These are phyloP conservation scores for Crocidura indochinensis DNA, from an alignment of 2,797 vertebrate species.

Conservation along the genomic window DNA sequence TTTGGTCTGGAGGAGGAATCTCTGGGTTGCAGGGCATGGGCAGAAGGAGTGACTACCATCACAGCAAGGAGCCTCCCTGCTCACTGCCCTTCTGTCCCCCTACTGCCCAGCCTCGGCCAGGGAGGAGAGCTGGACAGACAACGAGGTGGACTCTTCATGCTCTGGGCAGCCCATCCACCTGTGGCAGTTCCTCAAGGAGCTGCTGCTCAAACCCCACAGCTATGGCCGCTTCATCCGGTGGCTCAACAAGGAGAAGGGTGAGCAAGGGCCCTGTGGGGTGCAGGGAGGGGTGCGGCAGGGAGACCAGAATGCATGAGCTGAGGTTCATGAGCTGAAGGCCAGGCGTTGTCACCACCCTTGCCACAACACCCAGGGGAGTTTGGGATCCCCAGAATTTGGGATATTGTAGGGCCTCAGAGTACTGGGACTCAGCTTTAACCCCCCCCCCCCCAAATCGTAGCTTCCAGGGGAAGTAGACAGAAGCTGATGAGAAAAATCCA, in stretches of 20 bases:
- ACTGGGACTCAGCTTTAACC: neutral
- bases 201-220: constrained; percentile 97
- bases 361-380: neutral
- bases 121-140: constrained; percentile 93
- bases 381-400: neutral
- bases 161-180: constrained; percentile 98
- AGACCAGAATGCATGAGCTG: neutral
- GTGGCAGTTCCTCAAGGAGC: constrained; percentile 99
- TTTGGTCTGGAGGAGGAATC: too few species aligned
- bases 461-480: neutral
- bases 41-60: neutral
- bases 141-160: constrained; percentile 96
- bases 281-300: too few species aligned
- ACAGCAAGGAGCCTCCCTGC: neutral
- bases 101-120: constrained; percentile 78
- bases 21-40: neutral
- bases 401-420: neutral
- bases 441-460: neutral
- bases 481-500: too few species aligned
- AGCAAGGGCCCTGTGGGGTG: neutral
- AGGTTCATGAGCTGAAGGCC: neutral
- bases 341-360: neutral
- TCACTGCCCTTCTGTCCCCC: constrained; percentile 30
- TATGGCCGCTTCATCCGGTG: constrained; percentile 98
- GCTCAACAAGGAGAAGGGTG: constrained; percentile 99